These are phyloP conservation scores for Euphydryas editha DNA, from an alignment of 2,888 invertebrate species.

Conservation along the genomic window DNA sequence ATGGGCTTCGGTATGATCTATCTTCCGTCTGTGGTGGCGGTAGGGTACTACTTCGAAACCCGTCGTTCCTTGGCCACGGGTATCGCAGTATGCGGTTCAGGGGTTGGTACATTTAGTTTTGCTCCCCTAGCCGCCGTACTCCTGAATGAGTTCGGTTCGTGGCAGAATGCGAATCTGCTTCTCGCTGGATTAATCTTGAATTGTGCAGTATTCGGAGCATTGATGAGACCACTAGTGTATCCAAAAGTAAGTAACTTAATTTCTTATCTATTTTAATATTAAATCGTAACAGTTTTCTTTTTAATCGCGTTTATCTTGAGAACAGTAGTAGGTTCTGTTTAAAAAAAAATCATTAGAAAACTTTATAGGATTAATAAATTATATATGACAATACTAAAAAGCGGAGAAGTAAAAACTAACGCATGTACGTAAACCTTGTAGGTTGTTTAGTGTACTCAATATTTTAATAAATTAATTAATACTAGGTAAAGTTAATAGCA, in stretches of 20 bases:
- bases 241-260: constrained; percentile 83
- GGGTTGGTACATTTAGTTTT: constrained; percentile 96
- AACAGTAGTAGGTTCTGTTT: no score
- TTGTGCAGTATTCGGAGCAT: constrained; percentile 93
- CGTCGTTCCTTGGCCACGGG: constrained; percentile 97
- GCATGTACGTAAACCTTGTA: no score
- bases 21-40: constrained; percentile 97
- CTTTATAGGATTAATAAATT: no score
- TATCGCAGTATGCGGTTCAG: constrained; percentile 97
- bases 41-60: constrained; percentile 98
- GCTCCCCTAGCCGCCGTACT: constrained; percentile 94
- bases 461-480: no score
- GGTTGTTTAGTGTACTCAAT: no score
- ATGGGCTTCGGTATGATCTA: constrained; percentile 97
- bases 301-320: no score
- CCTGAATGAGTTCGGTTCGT: constrained; percentile 89
- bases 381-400: no score
- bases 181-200: constrained; percentile 96
- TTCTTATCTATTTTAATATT: background rate
- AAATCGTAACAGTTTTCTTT: no score
- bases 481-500: no score
- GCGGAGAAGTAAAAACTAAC: no score
- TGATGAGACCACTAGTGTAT: constrained; percentile 91
- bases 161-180: constrained; percentile 96
- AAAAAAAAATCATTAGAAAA: no score